Evolutionary conservation across 2,797 vertebrate genomes (phyloP), one percentile per base, ranked within the genome.

Genomic region (Rhynchonycteris naso): DNA sequence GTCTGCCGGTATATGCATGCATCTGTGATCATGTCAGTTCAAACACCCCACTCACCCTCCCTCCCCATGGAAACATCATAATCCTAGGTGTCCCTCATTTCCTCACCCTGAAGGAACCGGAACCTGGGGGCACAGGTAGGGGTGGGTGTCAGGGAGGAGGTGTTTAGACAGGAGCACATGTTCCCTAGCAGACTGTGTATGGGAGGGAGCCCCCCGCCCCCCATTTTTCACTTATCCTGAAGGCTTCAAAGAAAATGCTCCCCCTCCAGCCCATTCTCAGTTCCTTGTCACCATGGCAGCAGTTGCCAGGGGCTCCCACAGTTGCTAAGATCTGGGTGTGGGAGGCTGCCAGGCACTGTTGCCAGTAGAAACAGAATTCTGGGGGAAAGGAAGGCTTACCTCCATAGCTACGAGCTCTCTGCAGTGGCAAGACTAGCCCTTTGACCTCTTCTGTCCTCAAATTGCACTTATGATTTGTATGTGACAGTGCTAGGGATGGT

Each of bases 301-400:
- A 52, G 97, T 97, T 97, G 95, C 95, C 90, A 97, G 95, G 97
- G 92, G 92, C 96, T 97, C 89, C 96, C 96, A 96, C 15, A 14
- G 97, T 97, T 97, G 96, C 97, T 97, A 97, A 96, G 96, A 80
- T 95, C 95, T 97, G 95, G 94, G 74, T 96, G 97, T 97, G 97
- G 97, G 96, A 95, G 95, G 97, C 93, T 97, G 96, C 95, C 95
- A 96, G 85, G 94, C 58, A 71, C 56, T 80, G 96, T 97, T 97
- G 95, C 95, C 91, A 94, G 91, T 95, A 96, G 97, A 97, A 97
- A 97, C 95, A 96, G 96, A 93, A 96, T 93, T 65, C 78, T 66
- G 66, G 69, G 91, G 75, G 69, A 79, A 65, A 95, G 54, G 79
- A 90, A 95, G 92, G 86, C 92, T 88, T 88, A 95, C 93, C 68